Evolutionary conservation across 2,113 vertebrate genomes (phyloP).

Genomic region (Pelmatolapia mariae): DNA sequence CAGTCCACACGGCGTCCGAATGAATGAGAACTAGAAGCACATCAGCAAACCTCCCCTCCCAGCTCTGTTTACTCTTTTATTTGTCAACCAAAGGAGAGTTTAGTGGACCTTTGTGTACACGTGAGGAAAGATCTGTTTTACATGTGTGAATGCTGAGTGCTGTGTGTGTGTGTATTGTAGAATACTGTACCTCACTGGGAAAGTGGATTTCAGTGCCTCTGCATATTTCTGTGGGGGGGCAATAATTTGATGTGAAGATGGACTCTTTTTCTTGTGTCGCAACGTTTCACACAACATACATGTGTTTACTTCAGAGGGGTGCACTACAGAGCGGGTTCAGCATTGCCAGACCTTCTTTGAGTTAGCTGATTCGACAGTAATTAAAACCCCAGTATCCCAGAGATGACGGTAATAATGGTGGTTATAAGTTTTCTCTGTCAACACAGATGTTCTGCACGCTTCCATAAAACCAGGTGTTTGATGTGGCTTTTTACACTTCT

Average conservation of each 20-base stretch:
- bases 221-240: not conserved
- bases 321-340: accelerated
- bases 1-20: not conserved
- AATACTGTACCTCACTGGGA: not conserved
- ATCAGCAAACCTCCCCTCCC: not conserved
- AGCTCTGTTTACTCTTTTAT: not conserved
- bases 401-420: accelerated
- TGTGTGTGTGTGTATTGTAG: not conserved
- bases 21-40: not conserved
- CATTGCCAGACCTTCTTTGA: not conserved
- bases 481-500: not conserved
- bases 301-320: not conserved
- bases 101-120: not conserved
- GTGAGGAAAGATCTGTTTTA: not conserved
- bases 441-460: not conserved
- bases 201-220: slow-evolving; percentile 25
- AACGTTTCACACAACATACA: not conserved
- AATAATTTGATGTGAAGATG: not conserved
- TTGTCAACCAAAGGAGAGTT: slow-evolving; percentile 36
- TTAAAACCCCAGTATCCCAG: accelerated
- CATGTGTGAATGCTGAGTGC: not conserved
- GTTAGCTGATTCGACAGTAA: not conserved
- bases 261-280: not conserved
- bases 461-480: not conserved
- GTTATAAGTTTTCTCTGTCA: not conserved